Base-by-base conservation (phyloP, 2,888 invertebrate genomes). In the Lasius platythorax region DNA sequence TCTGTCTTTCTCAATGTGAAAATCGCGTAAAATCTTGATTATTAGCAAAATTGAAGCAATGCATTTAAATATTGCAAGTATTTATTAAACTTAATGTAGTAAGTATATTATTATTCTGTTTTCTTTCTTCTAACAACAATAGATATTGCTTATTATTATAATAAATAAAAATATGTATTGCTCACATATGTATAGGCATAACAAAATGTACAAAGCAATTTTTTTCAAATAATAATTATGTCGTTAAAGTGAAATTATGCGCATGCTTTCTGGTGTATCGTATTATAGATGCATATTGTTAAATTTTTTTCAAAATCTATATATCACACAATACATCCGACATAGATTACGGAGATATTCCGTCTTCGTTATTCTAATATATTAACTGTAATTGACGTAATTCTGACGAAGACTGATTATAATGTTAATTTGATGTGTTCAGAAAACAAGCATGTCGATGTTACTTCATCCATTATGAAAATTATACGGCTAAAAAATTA, bases 401-500 rank as follows among this genome's bases (percentile, higher is more conserved):
- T 79, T 79, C 12, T 79, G 73, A 73, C 28, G 61, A 81, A 61
- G 79, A 81, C 74, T 61, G 46, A 63, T 81, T 61, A 61, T 61
- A 70, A 79, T 74, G 75, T 81, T 73, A 81, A 81, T 81, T 81
- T 37, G 74, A 81, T 81, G 61, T 74, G 79, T 74, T 79, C 43
- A 6, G 53, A 53, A 73, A 79, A 79, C 79, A 79, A 79, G 75
- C 46, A 70, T 58, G 61, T 81, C 61, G 61, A 81, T 74, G 61
- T 81, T 81, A 46, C 79, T 74, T 79, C 75, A 70, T 74, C 79
- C 79, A 70, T 81, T 74, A 70, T 74, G 61, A 81, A 81, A 81
- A 70, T 81, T 81, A 81, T 74, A 81, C 79, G 79, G 79, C 79
- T 81, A 81, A 81, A 81, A 81, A 81, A 81, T 81, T 81, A 81